These are phyloP conservation scores for Leptoteleia sp. DNA, from an alignment of 1,140 invertebrate genomes.

Conservation along the genomic window DNA sequence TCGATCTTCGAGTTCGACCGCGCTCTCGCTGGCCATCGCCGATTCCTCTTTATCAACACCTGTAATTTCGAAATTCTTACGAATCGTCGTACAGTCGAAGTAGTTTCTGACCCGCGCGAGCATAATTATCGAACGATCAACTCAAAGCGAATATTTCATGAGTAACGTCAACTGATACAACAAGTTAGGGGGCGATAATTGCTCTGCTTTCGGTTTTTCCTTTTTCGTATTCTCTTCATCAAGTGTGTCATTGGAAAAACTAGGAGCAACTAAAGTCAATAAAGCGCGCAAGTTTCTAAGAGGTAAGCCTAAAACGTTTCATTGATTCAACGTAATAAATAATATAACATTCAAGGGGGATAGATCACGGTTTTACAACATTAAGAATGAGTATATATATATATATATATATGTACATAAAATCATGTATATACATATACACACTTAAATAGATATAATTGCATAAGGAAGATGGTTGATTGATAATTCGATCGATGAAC, in stretches of 20 bases:
- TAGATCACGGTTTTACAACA: conserved; percentile 33
- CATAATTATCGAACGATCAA: conserved; percentile 50
- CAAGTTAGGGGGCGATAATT: too few relatives aligned
- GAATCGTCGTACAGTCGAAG: conserved; percentile 60
- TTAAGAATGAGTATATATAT: conserved; percentile 4
- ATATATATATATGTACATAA: conserved; percentile 10
- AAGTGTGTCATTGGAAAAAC: conserved; percentile 57
- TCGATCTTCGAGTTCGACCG: conserved; percentile 84
- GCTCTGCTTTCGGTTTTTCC: conserved; percentile 29
- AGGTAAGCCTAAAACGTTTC: conserved; percentile 47
- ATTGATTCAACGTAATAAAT: conserved; percentile 62
- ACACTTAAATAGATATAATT: conserved; percentile 2
- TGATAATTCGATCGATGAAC: conserved; percentile 34
- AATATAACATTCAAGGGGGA: conserved; percentile 35
- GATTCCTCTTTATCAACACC: conserved; percentile 77
- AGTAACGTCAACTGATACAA: too few relatives aligned
- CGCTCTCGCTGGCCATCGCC: conserved; percentile 77
- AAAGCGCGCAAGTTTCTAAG: conserved; percentile 23
- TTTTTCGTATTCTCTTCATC: conserved; percentile 45
- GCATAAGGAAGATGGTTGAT: conserved; percentile 2
- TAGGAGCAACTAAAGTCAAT: conserved; percentile 56
- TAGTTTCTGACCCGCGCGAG: conserved; percentile 62
- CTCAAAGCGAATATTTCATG: too few relatives aligned
- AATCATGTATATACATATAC: too few relatives aligned
- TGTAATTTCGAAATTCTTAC: conserved; percentile 70